Evolutionary conservation across 2,888 invertebrate genomes (phyloP), one percentile per base, ranked within the genome.

Genomic region (Ichneumoninae sp.): DNA sequence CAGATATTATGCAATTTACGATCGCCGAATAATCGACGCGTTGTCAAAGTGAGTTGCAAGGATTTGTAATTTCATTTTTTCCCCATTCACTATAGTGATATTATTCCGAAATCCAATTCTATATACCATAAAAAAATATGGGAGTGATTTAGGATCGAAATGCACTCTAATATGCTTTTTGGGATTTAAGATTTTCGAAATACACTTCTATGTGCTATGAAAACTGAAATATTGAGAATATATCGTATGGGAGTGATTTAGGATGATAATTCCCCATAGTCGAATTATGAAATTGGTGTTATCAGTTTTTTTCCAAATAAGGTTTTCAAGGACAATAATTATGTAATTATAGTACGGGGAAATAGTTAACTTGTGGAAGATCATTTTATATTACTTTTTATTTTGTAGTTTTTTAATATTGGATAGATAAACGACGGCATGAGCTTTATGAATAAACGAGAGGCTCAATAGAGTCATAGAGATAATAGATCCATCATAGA

Each of bases 381-480:
- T 47, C 0, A 16, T 47, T 47, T 16, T 47, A 16, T 13, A 26
- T 26, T 1, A 26, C 26, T 44, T 16, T 44, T 44, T 13, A 44
- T 16, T 44, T 44, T 13, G 3, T 44, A 30, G 0, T 16, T 44
- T 44, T 44, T 16, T n/a, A 44, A 16, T 70, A 57, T 30, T 22
- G 22, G 36, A 47, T 33, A 52, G 26, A 30, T 22, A 30, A 26
- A 16, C 44, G 13, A 50, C 52, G n/a, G 30, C 50, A 57, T 44
- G 62, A 16, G 36, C 47, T 36, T 36, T 26, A 69, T 76, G 81
- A 78, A 81, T 74, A 69, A 57, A 62, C 30, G 62, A 57, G 70
- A 54, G 78, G 13, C 33, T 77, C 72, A 81, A 84, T 84, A 84
- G 81, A 84, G 84, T 78, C 84, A 81, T 81, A 84, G 77, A 71